Conservation (phyloP, 2,888 invertebrate genomes). For the Drosophila pseudotakahashii region DNA sequence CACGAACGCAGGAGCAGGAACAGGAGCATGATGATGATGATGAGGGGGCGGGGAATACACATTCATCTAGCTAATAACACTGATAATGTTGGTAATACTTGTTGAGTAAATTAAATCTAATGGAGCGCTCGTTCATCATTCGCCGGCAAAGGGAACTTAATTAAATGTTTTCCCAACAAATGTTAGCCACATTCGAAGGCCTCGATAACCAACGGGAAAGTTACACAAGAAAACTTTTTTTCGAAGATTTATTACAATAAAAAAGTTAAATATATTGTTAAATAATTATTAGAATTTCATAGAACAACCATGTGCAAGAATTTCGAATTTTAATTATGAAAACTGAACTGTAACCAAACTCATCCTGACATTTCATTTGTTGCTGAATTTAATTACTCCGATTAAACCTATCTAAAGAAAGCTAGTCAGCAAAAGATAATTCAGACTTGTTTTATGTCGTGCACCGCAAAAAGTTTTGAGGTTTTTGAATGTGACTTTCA, state of each 20-base stretch:
- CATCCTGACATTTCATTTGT: neutral
- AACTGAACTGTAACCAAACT: neutral
- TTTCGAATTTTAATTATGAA: neutral
- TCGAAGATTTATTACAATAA: no score
- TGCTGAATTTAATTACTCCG: neutral
- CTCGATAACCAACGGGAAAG: constrained; percentile 6
- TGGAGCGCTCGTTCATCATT: constrained; percentile 49
- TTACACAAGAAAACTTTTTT: neutral
- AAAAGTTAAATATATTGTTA: no score
- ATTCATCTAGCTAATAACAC: constrained; percentile 46
- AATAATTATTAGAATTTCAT: no score
- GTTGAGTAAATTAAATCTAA: constrained; percentile 67
- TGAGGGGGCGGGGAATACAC: constrained; percentile 24
- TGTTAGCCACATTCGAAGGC: constrained; percentile 13
- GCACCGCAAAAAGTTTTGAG: neutral
- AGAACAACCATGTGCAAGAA: neutral
- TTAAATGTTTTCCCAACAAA: constrained; percentile 54
- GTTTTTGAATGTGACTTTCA: neutral
- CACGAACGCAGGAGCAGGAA: constrained; percentile 2
- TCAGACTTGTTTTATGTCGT: neutral
- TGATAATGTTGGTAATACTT: constrained; percentile 52
- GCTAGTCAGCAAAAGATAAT: constrained; percentile 2
- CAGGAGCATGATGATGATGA: neutral
- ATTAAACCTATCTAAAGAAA: neutral
- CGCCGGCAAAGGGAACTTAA: constrained; percentile 61